These are phyloP conservation scores for Strigamia maritima DNA, from an alignment of 2,888 invertebrate species.

Conservation along the genomic window DNA sequence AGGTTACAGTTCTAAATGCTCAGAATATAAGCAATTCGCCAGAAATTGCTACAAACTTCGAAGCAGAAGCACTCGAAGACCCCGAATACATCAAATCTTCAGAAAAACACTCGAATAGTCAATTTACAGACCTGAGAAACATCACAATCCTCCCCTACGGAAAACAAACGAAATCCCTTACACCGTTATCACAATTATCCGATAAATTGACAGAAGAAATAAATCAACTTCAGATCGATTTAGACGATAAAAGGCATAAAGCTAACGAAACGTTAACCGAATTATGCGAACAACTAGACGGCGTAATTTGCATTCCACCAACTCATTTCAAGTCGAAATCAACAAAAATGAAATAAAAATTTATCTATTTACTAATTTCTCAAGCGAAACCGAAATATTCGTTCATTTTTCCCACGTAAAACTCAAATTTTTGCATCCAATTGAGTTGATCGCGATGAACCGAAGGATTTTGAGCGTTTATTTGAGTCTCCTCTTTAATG, in stretches of 20 bases:
- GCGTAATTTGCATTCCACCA: not conserved
- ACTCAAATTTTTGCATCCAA: not conserved
- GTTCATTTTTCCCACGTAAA: not conserved
- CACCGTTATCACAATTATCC: not conserved
- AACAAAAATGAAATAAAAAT: not conserved
- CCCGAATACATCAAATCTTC: too few species aligned
- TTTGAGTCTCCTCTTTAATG: constrained; percentile 65
- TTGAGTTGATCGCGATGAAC: not conserved
- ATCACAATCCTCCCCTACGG: too few species aligned
- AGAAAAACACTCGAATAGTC: too few species aligned
- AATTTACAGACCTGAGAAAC: too few species aligned
- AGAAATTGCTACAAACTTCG: too few species aligned
- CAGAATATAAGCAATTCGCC: too few species aligned
- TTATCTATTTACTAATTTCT: not conserved
- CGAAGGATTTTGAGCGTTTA: constrained; percentile 47
- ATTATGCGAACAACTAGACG: not conserved
- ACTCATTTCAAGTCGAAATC: not conserved
- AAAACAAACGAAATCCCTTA: too few species aligned
- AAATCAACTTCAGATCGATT: not conserved
- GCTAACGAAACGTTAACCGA: not conserved
- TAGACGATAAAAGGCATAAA: not conserved
- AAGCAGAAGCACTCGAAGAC: too few species aligned
- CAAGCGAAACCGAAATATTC: too few species aligned
- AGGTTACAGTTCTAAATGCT: not conserved
- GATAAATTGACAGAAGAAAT: not conserved